These are phyloP conservation scores for Rhagologus leucostigma DNA, from an alignment of 2,113 vertebrate species.

Conservation along the genomic window DNA sequence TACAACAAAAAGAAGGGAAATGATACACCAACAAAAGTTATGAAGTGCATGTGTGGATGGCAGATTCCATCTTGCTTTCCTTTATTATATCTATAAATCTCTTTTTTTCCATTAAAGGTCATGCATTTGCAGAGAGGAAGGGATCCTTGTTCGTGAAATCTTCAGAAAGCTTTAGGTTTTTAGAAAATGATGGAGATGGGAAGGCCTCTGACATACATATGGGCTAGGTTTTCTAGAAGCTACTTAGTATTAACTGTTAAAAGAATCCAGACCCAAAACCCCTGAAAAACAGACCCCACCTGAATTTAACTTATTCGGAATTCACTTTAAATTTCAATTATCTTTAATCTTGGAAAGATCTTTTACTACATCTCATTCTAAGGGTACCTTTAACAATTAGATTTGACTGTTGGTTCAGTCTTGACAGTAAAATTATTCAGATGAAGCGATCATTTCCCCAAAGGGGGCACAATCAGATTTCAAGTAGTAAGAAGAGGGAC, in stretches of 20 bases:
- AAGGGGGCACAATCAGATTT: background rate
- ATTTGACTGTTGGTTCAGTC: background rate
- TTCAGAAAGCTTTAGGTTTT: background rate
- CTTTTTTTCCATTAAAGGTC: background rate
- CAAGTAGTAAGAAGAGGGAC: background rate
- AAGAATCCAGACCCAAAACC: background rate
- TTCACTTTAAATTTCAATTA: background rate
- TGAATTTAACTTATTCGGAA: background rate
- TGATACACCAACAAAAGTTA: background rate
- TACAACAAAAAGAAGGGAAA: background rate
- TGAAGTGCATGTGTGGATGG: background rate
- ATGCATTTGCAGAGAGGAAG: background rate
- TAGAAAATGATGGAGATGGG: background rate
- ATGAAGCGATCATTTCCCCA: background rate
- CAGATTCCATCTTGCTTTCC: background rate
- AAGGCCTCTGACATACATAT: background rate
- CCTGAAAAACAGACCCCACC: background rate
- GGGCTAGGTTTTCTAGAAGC: background rate
- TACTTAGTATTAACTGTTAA: background rate
- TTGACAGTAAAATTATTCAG: background rate
- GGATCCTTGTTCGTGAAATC: background rate
- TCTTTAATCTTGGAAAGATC: background rate
- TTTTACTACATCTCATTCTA: background rate
- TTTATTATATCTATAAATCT: background rate
- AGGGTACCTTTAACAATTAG: background rate